These are phyloP conservation scores for Oreochromis grahami DNA, from an alignment of 2,797 vertebrate genomes.

Conservation along the genomic window DNA sequence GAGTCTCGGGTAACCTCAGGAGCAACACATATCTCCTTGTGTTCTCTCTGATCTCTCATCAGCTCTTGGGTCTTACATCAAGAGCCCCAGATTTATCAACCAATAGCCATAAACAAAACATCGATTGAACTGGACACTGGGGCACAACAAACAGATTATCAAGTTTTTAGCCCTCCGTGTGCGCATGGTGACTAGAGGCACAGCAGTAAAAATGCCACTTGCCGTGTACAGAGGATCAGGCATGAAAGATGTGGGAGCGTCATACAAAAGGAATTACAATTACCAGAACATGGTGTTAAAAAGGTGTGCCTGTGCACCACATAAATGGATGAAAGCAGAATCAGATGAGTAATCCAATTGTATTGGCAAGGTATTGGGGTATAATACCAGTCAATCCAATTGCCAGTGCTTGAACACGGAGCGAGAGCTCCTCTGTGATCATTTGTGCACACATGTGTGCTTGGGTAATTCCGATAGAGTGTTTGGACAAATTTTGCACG, in stretches of 20 bases:
- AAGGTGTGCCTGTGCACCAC: background rate
- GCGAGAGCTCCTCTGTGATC: background rate
- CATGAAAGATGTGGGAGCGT: slow-evolving; percentile 5
- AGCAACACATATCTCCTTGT: slow-evolving; percentile 46
- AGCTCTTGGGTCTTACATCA: slow-evolving; percentile 59
- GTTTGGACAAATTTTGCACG: background rate
- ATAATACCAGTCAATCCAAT: slow-evolving; percentile 62
- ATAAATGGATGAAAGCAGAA: slow-evolving; percentile 51
- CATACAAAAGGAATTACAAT: slow-evolving; percentile 5
- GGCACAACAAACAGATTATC: slow-evolving; percentile 38
- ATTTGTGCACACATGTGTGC: background rate
- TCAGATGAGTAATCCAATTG: slow-evolving; percentile 60
- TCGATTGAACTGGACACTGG: slow-evolving; percentile 60
- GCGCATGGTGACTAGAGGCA: background rate
- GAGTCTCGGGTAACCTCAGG: slow-evolving; percentile 7
- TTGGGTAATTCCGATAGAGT: background rate
- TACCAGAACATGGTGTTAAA: background rate
- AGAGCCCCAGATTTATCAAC: slow-evolving; percentile 65
- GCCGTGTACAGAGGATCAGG: background rate
- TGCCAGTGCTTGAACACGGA: slow-evolving; percentile 22
- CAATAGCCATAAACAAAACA: slow-evolving; percentile 69
- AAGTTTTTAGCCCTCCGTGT: slow-evolving; percentile 8
- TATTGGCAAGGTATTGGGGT: slow-evolving; percentile 35
- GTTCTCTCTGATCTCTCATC: slow-evolving; percentile 59
- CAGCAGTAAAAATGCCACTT: background rate